These are phyloP conservation scores for Hydrotaea cyrtoneurina DNA, from an alignment of 2,888 invertebrate genomes.

Conservation along the genomic window DNA sequence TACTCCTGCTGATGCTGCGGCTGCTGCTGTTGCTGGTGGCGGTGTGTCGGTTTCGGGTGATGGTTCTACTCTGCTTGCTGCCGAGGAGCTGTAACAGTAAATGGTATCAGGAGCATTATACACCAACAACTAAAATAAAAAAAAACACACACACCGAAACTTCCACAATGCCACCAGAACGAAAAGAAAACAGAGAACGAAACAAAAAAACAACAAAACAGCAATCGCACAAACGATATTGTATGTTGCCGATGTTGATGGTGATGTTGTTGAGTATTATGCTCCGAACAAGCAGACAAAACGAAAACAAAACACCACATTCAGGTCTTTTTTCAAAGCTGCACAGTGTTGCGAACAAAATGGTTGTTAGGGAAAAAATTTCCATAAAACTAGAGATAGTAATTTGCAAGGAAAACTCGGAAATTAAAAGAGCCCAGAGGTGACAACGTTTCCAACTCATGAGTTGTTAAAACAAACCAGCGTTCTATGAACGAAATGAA, in stretches of 20 bases:
- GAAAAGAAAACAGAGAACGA: slow-evolving; percentile 44
- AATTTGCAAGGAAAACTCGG: too few species aligned
- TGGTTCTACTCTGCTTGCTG: slow-evolving; percentile 19
- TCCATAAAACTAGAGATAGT: too few species aligned
- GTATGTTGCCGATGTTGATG: slow-evolving; percentile 5
- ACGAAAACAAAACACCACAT: background rate
- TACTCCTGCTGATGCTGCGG: background rate
- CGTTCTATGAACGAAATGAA: too few species aligned
- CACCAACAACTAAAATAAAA: slow-evolving; percentile 32
- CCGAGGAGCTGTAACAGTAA: slow-evolving; percentile 64
- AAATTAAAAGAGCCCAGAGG: too few species aligned
- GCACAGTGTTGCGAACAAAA: slow-evolving; percentile 2
- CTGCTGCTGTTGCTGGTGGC: background rate
- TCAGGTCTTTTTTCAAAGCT: background rate
- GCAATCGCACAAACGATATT: background rate
- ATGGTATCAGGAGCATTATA: slow-evolving; percentile 64
- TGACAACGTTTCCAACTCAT: too few species aligned
- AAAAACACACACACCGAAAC: slow-evolving; percentile 6
- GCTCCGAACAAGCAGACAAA: background rate
- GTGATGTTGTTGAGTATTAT: slow-evolving; percentile 17
- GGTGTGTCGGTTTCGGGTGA: background rate
- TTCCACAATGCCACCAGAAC: slow-evolving; percentile 64
- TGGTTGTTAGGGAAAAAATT: too few species aligned
- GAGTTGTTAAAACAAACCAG: too few species aligned
- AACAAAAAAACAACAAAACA: slow-evolving; percentile 12